Evolutionary conservation across 2,797 vertebrate species (phyloP).

Genomic region (Mycteria americana): DNA sequence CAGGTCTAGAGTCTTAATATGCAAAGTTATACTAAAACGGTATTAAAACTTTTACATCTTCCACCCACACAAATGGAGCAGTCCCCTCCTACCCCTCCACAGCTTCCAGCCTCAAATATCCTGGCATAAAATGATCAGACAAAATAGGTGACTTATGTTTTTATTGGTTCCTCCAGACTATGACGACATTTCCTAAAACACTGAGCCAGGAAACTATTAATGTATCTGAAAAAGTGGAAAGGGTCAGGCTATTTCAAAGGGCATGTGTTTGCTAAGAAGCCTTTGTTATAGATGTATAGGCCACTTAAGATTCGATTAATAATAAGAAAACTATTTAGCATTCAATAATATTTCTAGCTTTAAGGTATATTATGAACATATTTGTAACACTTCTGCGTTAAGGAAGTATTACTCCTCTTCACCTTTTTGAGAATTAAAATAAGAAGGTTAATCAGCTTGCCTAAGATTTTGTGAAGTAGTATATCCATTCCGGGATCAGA

Average conservation of each 20-base stretch:
- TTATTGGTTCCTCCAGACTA: constrained; percentile 78
- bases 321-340: not conserved
- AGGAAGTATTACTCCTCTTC: not conserved
- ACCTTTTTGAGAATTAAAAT: not conserved
- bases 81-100: not conserved
- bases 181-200: constrained; percentile 77
- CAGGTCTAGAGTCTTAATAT: not conserved
- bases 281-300: not conserved
- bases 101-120: constrained; percentile 51
- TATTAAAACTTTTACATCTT: constrained; percentile 20
- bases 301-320: not conserved
- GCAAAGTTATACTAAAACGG: not conserved
- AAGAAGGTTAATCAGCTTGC: not conserved
- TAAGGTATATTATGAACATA: not conserved
- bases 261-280: constrained; percentile 40
- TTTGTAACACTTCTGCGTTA: not conserved
- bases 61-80: not conserved
- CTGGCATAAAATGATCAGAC: constrained; percentile 66
- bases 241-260: constrained; percentile 50
- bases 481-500: not conserved
- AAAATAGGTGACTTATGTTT: constrained; percentile 77
- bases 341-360: not conserved
- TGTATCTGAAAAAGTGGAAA: constrained; percentile 67
- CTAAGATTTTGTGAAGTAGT: not conserved
- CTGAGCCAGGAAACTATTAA: constrained; percentile 77